These are phyloP conservation scores for Neoaliturus tenellus DNA, from an alignment of 2,888 invertebrate genomes.

Conservation along the genomic window DNA sequence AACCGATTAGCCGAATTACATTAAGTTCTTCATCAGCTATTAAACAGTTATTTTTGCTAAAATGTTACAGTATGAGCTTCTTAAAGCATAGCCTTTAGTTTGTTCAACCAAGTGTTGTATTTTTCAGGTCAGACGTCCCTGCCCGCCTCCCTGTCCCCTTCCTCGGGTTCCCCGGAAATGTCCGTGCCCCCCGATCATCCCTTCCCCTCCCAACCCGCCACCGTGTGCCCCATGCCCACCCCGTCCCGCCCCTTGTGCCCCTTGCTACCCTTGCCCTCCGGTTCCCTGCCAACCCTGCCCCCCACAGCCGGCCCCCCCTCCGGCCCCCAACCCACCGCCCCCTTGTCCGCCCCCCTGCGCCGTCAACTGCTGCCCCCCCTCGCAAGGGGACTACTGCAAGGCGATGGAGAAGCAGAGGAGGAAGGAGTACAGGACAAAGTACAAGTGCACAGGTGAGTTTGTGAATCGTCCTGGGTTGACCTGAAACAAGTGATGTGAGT, in stretches of 20 bases:
- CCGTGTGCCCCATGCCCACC: conserved; percentile 13
- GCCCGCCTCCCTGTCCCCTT: not conserved
- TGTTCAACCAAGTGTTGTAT: too few species aligned
- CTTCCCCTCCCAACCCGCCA: conserved; percentile 13
- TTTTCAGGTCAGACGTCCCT: not conserved
- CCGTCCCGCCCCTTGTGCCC: not conserved
- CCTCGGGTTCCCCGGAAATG: not conserved
- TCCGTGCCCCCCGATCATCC: not conserved
- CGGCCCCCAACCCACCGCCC: conserved; percentile 2
- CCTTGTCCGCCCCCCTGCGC: conserved; percentile 27
- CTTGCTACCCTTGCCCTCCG: not conserved
- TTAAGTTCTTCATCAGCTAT: too few species aligned
- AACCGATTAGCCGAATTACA: too few species aligned
- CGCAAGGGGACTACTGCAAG: conserved; percentile 20
- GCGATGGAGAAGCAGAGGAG: conserved; percentile 11
- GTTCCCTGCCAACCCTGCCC: conserved; percentile 9
- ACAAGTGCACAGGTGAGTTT: conserved; percentile 41
- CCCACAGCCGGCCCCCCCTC: conserved; percentile 23
- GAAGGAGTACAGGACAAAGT: conserved; percentile 15
- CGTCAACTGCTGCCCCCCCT: not conserved
- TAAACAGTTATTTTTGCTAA: too few species aligned
- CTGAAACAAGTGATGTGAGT: too few species aligned
- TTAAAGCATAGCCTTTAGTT: too few species aligned
- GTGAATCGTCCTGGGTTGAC: too few species aligned
- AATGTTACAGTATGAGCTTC: too few species aligned